Percentiles rank a stretch among this genome's conserved stretches.
phyloP scores from a whole-genome alignment of 1,140 invertebrate genomes.

The Drosophila littoralis region DNA sequence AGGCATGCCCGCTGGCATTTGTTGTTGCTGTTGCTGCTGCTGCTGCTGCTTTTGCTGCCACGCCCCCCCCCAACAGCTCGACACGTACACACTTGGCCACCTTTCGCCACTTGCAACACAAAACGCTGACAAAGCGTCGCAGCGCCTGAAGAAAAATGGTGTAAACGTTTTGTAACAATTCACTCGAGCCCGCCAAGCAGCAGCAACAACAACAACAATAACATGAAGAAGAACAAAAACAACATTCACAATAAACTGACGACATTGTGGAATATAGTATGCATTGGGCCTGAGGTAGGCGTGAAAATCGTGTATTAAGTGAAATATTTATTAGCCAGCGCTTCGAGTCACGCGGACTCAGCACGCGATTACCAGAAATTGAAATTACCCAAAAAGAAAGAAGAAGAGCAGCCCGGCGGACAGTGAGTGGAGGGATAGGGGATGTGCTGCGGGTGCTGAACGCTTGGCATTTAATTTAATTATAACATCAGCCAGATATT shows the following conservation, averaged over 20 bases:
- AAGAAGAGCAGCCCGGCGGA: not conserved
- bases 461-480: conserved; percentile 42
- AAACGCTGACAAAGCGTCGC: conserved; percentile 63
- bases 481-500: conserved; percentile 38
- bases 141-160: conserved; percentile 65
- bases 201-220: conserved; percentile 21
- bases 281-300: conserved; percentile 51
- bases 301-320: conserved; percentile 78
- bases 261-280: not conserved
- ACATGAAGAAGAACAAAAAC: not conserved
- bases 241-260: conserved; percentile 14
- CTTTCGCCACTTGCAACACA: conserved; percentile 63
- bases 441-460: not conserved
- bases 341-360: conserved; percentile 67
- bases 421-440: not conserved
- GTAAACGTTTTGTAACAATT: conserved; percentile 80
- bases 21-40: not conserved
- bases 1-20: conserved; percentile 49
- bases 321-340: conserved; percentile 80
- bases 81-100: conserved; percentile 23
- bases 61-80: conserved; percentile 12
- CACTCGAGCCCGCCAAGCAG: conserved; percentile 40
- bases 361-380: conserved; percentile 70
- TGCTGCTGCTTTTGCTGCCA: conserved; percentile 16
- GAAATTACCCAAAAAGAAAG: conserved; percentile 48